Percentiles rank a stretch among this genome's conserved stretches.
Evolutionary conservation across 2,797 vertebrate genomes (phyloP).

Genomic region (Falco berigora): DNA sequence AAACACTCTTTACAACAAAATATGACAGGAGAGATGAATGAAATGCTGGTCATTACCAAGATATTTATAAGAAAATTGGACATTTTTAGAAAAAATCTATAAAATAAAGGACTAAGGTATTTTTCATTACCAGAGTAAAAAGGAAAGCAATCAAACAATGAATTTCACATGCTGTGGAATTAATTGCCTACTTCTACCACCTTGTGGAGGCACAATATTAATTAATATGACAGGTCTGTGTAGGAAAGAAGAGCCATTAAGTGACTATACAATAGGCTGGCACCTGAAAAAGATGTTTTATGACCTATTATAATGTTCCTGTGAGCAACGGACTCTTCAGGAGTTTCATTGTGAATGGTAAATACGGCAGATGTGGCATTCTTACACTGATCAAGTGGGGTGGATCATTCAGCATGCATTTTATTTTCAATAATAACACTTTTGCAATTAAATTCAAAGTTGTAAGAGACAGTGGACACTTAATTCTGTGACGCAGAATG

Average conservation of each 20-base stretch:
- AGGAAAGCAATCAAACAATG: neutral
- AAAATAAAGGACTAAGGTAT: neutral
- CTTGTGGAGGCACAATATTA: slow-evolving; percentile 42
- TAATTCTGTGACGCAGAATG: neutral
- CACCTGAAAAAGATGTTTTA: neutral
- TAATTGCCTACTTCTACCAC: slow-evolving; percentile 61
- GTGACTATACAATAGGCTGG: neutral
- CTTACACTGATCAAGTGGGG: neutral
- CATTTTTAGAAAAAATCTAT: neutral
- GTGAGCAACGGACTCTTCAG: neutral
- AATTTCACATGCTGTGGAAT: neutral
- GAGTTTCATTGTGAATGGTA: neutral
- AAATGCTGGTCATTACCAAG: neutral
- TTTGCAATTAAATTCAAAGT: neutral
- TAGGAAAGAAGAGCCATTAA: neutral
- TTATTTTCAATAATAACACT: neutral
- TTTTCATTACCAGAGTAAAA: neutral
- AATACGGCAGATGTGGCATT: neutral
- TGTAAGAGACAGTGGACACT: neutral
- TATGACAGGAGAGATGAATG: neutral
- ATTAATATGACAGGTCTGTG: neutral
- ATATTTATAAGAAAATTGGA: neutral
- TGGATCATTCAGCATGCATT: neutral
- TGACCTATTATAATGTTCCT: neutral
- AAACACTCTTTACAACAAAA: neutral